Evolutionary conservation across 2,113 vertebrate species (phyloP), one percentile per base, ranked within the genome.

Genomic region (Sardina pilchardus): DNA sequence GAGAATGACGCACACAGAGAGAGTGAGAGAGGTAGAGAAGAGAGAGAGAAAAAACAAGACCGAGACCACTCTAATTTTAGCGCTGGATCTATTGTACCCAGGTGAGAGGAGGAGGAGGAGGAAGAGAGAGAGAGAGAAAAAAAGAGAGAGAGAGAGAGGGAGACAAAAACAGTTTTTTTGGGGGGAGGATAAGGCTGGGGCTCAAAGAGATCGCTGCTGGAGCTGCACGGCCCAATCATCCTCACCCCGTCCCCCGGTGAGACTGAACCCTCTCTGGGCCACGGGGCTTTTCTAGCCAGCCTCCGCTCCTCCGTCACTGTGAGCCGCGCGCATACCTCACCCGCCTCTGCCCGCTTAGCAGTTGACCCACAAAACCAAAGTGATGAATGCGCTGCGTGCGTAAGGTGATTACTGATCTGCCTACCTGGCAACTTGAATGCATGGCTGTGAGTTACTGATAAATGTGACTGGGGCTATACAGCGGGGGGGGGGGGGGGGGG

Each of bases 111-210:
- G 21, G 21, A 67, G 26, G 48, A 53, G 36, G 83, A 85, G 44
- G 86, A 85, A 86, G 50, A 87, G 80, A 39, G 81, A 56, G 43
- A 84, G 53, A 53, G 9, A 82, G 45, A 81, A 36, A 81, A 48
- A 81, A 26, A 16, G 3, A 88, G 81, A 56, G 63, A 39, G 45
- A 83, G 80, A 67, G 59, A 81, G 81, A 78, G 36, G 71, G 81
- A 42, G 26, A 87, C 71, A 78, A 48, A 44, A 71, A 83, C 39
- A 43, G n/a, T 14, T 19, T 63, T 30, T 67, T 78, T 34, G 30
- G 14, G 14, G 30, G 14, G 14, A 78, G 71, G 34, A 78, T 36
- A 78, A 78, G 71, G 9, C 16, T 78, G 26, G 2, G 26, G 71
- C 63, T 71, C 30, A 78, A 16, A 30, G 2, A 36, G 30, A 78